A percentile compares a stretch with the other conserved stretches of the same genome.
Conservation (phyloP, 2,113 vertebrate species). For the Engraulis encrasicolus region DNA sequence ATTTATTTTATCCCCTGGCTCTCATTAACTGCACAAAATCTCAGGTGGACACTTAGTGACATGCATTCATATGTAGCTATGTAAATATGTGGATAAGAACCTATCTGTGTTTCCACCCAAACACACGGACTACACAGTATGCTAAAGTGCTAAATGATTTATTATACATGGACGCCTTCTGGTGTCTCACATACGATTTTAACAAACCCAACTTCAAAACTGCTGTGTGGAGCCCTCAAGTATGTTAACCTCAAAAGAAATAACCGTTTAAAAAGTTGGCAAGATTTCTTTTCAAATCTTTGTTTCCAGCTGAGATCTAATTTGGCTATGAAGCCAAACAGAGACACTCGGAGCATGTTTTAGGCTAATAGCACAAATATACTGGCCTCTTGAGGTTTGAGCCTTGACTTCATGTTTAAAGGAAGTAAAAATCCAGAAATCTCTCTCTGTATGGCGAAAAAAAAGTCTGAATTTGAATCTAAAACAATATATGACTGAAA, state of each 20-base stretch:
- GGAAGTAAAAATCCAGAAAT: too few species aligned
- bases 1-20: neutral
- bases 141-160: neutral
- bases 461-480: too few species aligned
- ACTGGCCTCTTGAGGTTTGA: too few species aligned
- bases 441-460: too few species aligned
- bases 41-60: neutral
- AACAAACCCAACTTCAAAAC: neutral
- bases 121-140: neutral
- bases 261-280: neutral
- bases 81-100: neutral
- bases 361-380: too few species aligned
- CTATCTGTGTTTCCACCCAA: neutral
- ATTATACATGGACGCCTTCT: neutral
- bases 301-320: too few species aligned
- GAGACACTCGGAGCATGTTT: too few species aligned
- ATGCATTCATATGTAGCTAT: neutral
- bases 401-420: too few species aligned
- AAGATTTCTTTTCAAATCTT: neutral
- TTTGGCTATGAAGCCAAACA: too few species aligned
- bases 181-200: neutral
- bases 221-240: neutral
- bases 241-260: neutral
- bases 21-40: neutral
- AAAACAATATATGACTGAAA: too few species aligned